Evolutionary conservation across 2,113 vertebrate genomes (phyloP), one percentile per base, ranked within the genome.

Genomic region (Natator depressus): DNA sequence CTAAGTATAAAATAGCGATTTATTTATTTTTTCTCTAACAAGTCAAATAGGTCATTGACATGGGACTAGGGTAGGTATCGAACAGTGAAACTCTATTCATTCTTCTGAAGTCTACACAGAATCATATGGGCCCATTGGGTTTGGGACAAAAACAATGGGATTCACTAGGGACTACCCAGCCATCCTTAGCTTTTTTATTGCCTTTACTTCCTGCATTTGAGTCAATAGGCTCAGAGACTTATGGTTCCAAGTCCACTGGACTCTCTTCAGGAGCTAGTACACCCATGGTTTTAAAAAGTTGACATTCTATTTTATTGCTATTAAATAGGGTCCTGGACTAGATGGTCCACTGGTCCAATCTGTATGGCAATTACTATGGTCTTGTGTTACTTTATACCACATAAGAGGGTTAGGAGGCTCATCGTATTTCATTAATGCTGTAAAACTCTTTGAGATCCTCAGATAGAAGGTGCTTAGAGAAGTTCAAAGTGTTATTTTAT

Each of bases 261-360:
- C 87, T 96, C 79, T 90, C 91, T 95, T 92, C 89, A 24, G 54
- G 55, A 80, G 65, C 87, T 89, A 85, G 86, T 16, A 6, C 57
- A 65, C 12, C 31, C 46, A 88, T 80, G 72, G 49, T 83, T 92
- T 86, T 93, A 87, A 88, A 84, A 1, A 2, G 46, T 24, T 95
- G 78, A 75, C 19, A n/a, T 92, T 16, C 86, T 95, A 5, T 91
- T 91, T 94, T 94, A 91, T 80, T 0, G 0, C 87, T 94, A 94
- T 93, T 25, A 95, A 42, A 46, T 79, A 47, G 69, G 42, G 50
- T 91, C 51, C 91, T 95, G 80, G 65, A 89, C 96, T 96, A 94
- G 87, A 84, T 79, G 82, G 90, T 81, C 57, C 76, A 50, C 54
- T 85, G 42, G 82, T 80, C 79, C 93, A 85, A 87, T 80, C 75